Conservation (phyloP, 2,888 invertebrate species). For the Amiota minor region DNA sequence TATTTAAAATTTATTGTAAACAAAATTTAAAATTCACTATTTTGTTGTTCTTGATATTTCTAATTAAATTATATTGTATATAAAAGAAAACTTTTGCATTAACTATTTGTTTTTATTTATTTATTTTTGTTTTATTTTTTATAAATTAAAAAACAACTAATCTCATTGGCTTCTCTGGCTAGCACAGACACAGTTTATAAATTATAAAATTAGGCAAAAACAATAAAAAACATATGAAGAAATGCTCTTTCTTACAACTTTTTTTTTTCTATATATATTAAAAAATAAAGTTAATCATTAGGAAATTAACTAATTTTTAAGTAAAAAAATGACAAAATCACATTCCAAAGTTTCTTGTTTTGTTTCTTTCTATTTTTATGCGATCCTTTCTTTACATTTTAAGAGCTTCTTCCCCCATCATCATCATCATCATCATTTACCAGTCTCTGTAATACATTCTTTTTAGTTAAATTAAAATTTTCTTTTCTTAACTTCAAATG, state of each 20-base stretch:
- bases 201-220: no score
- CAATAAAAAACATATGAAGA: no score
- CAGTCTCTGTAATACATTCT: no score
- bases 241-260: neutral
- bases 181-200: constrained; percentile 32
- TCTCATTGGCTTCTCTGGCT: constrained; percentile 58
- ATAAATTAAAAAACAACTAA: constrained; percentile 49
- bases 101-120: neutral
- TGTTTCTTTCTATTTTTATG: constrained; percentile 32
- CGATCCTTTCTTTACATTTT: neutral
- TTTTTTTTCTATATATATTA: neutral
- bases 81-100: neutral
- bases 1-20: no score
- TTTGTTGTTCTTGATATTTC: constrained; percentile 21
- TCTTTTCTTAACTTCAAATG: no score
- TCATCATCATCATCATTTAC: no score
- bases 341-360: constrained; percentile 59
- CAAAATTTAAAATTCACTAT: neutral
- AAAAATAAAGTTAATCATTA: neutral
- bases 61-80: no score
- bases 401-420: no score
- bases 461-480: no score
- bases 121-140: constrained; percentile 1
- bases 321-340: constrained; percentile 43
- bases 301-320: constrained; percentile 17